Base-by-base conservation (phyloP, 2,888 invertebrate species). In the Chrysolina americana region DNA sequence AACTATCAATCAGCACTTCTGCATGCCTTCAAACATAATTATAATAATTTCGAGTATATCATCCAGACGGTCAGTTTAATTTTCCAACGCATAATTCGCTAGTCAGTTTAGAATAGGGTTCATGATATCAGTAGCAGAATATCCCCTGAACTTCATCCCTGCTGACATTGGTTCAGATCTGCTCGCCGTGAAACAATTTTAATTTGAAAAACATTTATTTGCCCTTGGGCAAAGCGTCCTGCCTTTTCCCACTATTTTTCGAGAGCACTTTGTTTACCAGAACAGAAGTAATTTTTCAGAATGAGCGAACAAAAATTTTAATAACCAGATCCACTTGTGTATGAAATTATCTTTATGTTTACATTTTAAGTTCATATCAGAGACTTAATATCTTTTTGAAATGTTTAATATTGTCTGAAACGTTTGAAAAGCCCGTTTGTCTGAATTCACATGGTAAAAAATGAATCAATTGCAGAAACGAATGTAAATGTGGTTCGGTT, bases 221-320 rank as follows among this genome's bases (percentile, higher is more conserved):
- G 75, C 78, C 76, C 74, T 53, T 50, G 68, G 69, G 76, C 71
- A 59, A 62, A 63, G 70, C 71, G 63, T 68, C 69, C 59, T 17
- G 71, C 73, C 53, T 78, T 70, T 75, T 71, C 73, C 64, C 66
- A 50, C 71, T 69, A 70, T 78, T 71, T 76, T 74, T 76, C 76
- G 70, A 69, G 70, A 71, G 71, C 74, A 76, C 78, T 81, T 81
- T 80, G 80, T 81, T 79, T 79, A 80, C 78, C 79, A 71, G 77
- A 75, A 79, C 76, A 80, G 81, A 81, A 81, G 80, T 80, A 81
- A 81, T 81, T 80, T 80, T 81, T 81, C 80, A 74, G 76, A 78
- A 75, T 76, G 78, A 76, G 69, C 76, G 78, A 80, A 74, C 80
- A 78, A 76, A 79, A 80, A 78, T 81, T 81, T 80, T 81, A 81